Percentiles rank a stretch among this genome's conserved stretches.
phyloP scores from a whole-genome alignment of 35 echinoderm and acorn worm genomes.

The Ophioderma brevispina region DNA sequence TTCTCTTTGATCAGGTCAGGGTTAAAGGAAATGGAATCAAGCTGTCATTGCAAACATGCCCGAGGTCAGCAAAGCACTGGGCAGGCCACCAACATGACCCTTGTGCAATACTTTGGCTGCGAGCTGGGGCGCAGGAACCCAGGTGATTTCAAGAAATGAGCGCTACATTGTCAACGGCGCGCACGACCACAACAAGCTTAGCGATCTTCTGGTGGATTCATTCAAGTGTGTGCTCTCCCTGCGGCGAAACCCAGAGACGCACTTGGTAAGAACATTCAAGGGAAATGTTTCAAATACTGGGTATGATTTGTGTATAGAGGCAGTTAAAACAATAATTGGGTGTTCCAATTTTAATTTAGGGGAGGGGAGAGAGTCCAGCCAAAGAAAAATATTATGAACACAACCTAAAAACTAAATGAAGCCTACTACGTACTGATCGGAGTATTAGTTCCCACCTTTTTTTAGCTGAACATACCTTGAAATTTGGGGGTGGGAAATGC shows the following conservation, averaged over 20 bases:
- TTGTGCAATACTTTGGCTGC: slow-evolving; percentile 96
- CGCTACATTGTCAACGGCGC: slow-evolving; percentile 99
- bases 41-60: slow-evolving; percentile 98
- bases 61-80: slow-evolving; percentile 87
- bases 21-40: slow-evolving; percentile 98
- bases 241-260: slow-evolving; percentile 93
- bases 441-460: too few species aligned
- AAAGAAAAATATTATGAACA: too few species aligned
- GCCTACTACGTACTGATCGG: too few species aligned
- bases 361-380: too few species aligned
- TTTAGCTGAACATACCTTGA: too few species aligned
- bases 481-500: too few species aligned
- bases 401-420: too few species aligned
- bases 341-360: too few species aligned
- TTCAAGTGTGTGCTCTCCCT: slow-evolving; percentile 99
- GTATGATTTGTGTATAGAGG: too few species aligned
- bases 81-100: slow-evolving; percentile 97
- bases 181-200: slow-evolving; percentile 82
- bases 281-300: too few species aligned
- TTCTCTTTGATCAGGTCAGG: too few species aligned
- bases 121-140: slow-evolving; percentile 95
- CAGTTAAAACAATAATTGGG: too few species aligned
- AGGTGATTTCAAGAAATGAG: slow-evolving; percentile 92
- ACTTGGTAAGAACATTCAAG: slow-evolving; percentile 92
- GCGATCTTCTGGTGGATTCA: slow-evolving; percentile 79